phyloP scores from a whole-genome alignment of 2,888 invertebrate species.

The Metopia argyrocephala region DNA sequence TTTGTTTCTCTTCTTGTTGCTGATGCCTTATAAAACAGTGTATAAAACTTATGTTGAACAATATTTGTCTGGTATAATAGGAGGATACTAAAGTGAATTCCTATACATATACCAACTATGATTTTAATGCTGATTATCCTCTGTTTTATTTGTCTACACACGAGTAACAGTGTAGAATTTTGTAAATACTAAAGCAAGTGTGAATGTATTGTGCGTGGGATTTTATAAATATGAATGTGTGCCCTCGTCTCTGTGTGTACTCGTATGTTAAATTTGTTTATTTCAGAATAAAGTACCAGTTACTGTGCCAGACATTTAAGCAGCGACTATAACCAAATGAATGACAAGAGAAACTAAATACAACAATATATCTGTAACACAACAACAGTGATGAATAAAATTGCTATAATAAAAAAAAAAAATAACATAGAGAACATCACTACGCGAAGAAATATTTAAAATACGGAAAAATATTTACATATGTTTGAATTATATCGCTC shows the following conservation, averaged over 20 bases:
- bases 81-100: conserved; percentile 25
- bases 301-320: conserved; percentile 57
- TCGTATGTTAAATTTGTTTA: conserved; percentile 37
- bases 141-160: not conserved
- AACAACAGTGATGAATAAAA: not conserved
- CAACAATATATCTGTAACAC: conserved; percentile 13
- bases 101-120: not conserved
- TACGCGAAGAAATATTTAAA: no score
- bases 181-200: not conserved
- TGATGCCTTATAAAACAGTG: conserved; percentile 6
- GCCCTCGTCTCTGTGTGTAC: no score
- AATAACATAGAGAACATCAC: no score
- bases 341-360: conserved; percentile 19
- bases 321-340: conserved; percentile 44
- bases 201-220: not conserved
- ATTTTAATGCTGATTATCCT: not conserved
- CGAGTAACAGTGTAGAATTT: not conserved
- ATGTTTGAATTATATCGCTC: no score
- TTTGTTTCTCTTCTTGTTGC: conserved; percentile 1
- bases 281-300: conserved; percentile 53
- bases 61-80: not conserved
- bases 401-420: no score
- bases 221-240: not conserved
- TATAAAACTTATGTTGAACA: not conserved
- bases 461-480: no score